Evolutionary conservation across 37 sponge, comb jelly and placozoan species (phyloP), one percentile per base, ranked within the genome.

Genomic region (Bolinopsis microptera): DNA sequence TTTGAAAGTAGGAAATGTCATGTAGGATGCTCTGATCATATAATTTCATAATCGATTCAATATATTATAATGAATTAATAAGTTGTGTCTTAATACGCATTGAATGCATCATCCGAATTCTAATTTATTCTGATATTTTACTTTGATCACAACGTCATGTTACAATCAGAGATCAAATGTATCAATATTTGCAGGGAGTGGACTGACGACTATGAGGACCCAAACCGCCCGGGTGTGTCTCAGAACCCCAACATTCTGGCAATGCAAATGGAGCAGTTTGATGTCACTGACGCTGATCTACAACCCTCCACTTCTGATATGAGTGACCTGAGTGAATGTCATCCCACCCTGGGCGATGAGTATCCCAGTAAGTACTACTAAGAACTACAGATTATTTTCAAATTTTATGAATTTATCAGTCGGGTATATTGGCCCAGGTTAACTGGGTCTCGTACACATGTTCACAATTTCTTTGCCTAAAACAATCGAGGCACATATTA

Each of bases 321-420:
- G 5, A 31, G 9, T 32, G 80, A 77, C 13, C 9, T 48, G 9
- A 48, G 61, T 48, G 61, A 77, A 22, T 34, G 36, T 22, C 36
- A 77, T 77, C 80, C 37, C 13, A 77, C 80, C 27, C 26, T 70
- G 25, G 74, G 74, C 2, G 74, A 77, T 34, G 80, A 77, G 35
- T 77, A 35, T 32, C 80, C 80, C 22, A 77, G 80, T 77, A 77
- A 77, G 80, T 70, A n/a, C n/a, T n/a, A n/a, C n/a, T n/a, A n/a
- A n/a, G n/a, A n/a, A n/a, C n/a, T n/a, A n/a, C n/a, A n/a, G n/a
- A n/a, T n/a, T n/a, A n/a, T n/a, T n/a, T n/a, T n/a, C n/a, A n/a
- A n/a, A n/a, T n/a, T n/a, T n/a, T n/a, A n/a, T n/a, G n/a, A n/a
- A n/a, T n/a, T n/a, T n/a, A n/a, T n/a, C 68, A 67, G 68, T 22